These are phyloP conservation scores for Drosophila nigricruria DNA, from an alignment of 2,888 invertebrate genomes.

Conservation along the genomic window DNA sequence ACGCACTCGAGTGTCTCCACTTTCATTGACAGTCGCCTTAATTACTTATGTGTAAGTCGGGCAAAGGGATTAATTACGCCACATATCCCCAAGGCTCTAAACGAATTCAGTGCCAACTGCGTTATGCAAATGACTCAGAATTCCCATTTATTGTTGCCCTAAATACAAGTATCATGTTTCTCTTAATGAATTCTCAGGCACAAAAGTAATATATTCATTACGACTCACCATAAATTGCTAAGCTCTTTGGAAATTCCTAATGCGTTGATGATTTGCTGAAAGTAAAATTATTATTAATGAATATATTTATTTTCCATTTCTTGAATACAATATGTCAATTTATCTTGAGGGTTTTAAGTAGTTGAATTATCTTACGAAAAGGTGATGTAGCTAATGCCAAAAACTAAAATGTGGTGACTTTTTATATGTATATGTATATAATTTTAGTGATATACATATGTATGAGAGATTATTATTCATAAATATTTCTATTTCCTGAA, in stretches of 20 bases:
- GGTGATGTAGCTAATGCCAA: background rate
- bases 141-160: background rate
- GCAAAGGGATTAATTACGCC: slow-evolving; percentile 15
- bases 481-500: too few relatives aligned
- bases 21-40: background rate
- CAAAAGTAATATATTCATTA: background rate
- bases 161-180: background rate
- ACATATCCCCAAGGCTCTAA: background rate
- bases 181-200: background rate
- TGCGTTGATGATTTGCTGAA: background rate
- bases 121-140: slow-evolving; percentile 1
- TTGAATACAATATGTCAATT: background rate
- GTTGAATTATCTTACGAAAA: background rate
- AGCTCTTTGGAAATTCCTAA: background rate
- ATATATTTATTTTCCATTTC: background rate
- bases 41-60: slow-evolving; percentile 25
- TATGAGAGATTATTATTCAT: too few relatives aligned
- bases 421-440: too few relatives aligned
- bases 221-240: background rate
- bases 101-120: background rate
- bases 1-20: background rate
- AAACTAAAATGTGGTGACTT: background rate
- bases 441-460: too few relatives aligned
- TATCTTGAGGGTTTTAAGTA: background rate
- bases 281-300: background rate